phyloP scores from a whole-genome alignment of 2,797 vertebrate species.

The Rhodeus uyekii region DNA sequence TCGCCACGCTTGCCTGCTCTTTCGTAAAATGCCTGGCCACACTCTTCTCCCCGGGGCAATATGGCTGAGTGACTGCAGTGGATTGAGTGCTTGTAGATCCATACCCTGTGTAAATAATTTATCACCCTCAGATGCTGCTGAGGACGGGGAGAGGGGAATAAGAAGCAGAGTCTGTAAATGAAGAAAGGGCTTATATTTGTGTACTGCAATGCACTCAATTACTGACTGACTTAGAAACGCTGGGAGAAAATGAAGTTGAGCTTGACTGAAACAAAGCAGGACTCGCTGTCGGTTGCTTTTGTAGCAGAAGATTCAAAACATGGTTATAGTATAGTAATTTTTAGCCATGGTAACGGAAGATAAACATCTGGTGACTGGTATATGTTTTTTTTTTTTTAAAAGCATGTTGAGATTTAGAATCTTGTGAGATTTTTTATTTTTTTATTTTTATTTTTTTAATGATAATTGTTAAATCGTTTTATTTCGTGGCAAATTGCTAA shows the following conservation, averaged over 20 bases:
- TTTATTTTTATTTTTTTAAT: no score
- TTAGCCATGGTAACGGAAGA: neutral
- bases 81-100: slow-evolving; percentile 72
- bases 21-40: slow-evolving; percentile 73
- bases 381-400: neutral
- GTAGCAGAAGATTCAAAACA: neutral
- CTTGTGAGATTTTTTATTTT: no score
- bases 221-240: slow-evolving; percentile 38
- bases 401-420: neutral
- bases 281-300: neutral
- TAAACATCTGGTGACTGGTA: neutral
- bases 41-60: slow-evolving; percentile 66
- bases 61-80: slow-evolving; percentile 65
- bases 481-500: neutral
- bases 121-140: slow-evolving; percentile 54
- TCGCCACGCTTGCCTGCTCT: slow-evolving; percentile 74
- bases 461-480: neutral
- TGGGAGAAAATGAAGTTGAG: slow-evolving; percentile 21
- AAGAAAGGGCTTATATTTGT: slow-evolving; percentile 53
- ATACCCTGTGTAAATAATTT: slow-evolving; percentile 72
- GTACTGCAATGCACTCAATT: slow-evolving; percentile 56
- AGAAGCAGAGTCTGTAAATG: slow-evolving; percentile 42
- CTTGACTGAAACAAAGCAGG: slow-evolving; percentile 36
- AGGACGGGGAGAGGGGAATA: slow-evolving; percentile 51
- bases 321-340: neutral